These are phyloP conservation scores for Helicorthomorpha holstii DNA, from an alignment of 1,140 invertebrate genomes.

Conservation along the genomic window DNA sequence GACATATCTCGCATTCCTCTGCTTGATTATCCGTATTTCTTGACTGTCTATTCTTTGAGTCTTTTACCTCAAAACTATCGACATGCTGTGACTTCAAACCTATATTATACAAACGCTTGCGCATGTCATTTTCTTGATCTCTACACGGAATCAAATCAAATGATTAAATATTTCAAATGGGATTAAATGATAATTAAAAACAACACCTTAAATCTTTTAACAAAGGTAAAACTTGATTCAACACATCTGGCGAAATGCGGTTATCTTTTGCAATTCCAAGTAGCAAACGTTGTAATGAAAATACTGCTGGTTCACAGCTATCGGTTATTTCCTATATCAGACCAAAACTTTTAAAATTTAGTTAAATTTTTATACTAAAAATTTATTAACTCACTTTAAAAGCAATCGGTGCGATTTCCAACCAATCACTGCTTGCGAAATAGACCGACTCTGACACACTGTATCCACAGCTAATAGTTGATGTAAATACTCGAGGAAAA, in stretches of 20 bases:
- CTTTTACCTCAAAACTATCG: conserved; percentile 33
- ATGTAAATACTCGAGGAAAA: conserved; percentile 77
- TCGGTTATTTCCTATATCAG: conserved; percentile 49
- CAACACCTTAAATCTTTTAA: conserved; percentile 9
- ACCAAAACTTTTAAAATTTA: conserved; percentile 7
- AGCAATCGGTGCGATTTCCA: conserved; percentile 49
- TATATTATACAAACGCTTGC: conserved; percentile 33
- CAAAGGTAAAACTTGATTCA: conserved; percentile 31
- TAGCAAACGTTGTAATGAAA: conserved; percentile 69
- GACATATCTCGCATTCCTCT: conserved; percentile 61
- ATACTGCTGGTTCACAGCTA: conserved; percentile 77
- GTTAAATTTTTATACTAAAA: neutral
- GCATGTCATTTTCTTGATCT: conserved; percentile 33
- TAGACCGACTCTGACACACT: conserved; percentile 84
- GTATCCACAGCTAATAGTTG: conserved; percentile 75
- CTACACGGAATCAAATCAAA: conserved; percentile 15
- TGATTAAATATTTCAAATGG: neutral
- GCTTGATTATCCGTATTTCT: conserved; percentile 40
- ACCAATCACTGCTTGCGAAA: conserved; percentile 69
- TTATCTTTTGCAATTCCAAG: conserved; percentile 56
- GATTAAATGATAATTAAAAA: conserved; percentile 6
- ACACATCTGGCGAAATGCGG: conserved; percentile 41
- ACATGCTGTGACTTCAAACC: conserved; percentile 47
- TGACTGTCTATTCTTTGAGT: conserved; percentile 23
- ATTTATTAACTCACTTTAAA: conserved; percentile 39